These are phyloP conservation scores for Goniozus legneri DNA, from an alignment of 1,140 invertebrate species.

Conservation along the genomic window DNA sequence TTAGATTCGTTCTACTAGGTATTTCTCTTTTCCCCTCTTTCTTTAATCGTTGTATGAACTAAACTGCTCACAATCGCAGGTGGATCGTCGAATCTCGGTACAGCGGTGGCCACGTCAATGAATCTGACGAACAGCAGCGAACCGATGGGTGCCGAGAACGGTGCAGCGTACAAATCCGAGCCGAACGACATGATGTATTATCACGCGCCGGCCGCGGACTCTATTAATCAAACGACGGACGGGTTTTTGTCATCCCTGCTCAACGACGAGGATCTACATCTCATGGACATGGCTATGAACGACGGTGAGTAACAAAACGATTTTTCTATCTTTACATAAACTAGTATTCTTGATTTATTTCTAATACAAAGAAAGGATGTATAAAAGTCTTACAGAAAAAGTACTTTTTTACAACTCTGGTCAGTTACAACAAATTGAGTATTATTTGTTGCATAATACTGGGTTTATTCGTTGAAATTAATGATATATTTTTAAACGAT, in stretches of 20 bases:
- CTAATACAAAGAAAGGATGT: not conserved
- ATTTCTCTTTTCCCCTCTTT: constrained; percentile 3
- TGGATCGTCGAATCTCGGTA: constrained; percentile 66
- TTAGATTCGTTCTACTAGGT: not conserved
- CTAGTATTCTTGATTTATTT: not conserved
- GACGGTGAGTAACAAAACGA: constrained; percentile 80
- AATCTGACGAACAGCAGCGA: constrained; percentile 68
- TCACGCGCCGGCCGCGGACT: constrained; percentile 62
- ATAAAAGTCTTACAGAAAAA: not conserved
- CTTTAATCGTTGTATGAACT: constrained; percentile 33
- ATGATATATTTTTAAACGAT: no score
- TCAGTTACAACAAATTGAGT: no score
- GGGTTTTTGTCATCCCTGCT: constrained; percentile 81
- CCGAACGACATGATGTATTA: constrained; percentile 66
- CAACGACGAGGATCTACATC: constrained; percentile 81
- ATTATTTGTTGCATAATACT: no score
- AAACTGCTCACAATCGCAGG: constrained; percentile 55
- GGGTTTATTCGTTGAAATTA: no score
- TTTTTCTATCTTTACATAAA: no score
- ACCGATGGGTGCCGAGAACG: constrained; percentile 48
- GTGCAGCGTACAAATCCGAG: constrained; percentile 51
- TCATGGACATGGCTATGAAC: constrained; percentile 87
- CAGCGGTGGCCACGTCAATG: constrained; percentile 77
- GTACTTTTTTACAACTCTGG: no score
- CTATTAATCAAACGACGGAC: constrained; percentile 71